A percentile compares a stretch with the other conserved stretches of the same genome.
Conservation (phyloP, 2,113 vertebrate genomes). For the Triplophysa siluroides region DNA sequence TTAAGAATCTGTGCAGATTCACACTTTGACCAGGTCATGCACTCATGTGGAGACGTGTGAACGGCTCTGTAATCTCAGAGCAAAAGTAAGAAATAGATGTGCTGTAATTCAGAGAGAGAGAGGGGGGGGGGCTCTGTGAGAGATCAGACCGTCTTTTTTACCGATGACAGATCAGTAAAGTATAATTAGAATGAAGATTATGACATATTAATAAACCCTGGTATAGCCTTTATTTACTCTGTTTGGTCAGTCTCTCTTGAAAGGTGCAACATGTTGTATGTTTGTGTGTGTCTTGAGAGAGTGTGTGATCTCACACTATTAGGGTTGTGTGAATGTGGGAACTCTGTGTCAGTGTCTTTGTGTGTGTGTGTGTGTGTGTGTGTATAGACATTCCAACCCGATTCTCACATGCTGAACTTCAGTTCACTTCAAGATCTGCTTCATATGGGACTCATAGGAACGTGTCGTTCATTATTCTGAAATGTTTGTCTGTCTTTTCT, state of each 20-base stretch:
- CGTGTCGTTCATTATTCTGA: background rate
- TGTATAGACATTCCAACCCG: too few species aligned
- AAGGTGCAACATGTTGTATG: background rate
- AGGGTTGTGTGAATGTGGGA: slow-evolving; percentile 9
- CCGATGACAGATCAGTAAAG: too few species aligned
- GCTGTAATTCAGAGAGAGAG: too few species aligned
- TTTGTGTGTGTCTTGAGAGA: background rate
- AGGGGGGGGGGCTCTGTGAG: too few species aligned
- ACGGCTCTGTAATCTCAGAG: background rate
- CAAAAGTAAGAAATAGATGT: too few species aligned
- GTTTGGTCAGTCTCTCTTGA: background rate
- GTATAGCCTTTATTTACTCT: background rate
- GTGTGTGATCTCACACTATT: slow-evolving; percentile 11
- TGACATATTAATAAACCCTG: too few species aligned
- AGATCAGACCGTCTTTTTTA: too few species aligned
- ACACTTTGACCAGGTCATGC: slow-evolving; percentile 4
- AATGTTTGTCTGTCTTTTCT: too few species aligned
- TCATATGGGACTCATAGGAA: background rate
- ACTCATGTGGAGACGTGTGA: background rate
- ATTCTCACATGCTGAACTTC: background rate
- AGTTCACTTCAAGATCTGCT: background rate
- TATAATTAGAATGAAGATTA: too few species aligned
- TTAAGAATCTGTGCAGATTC: slow-evolving; percentile 7
- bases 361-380: too few species aligned
- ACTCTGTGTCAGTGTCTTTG: background rate